phyloP scores from a whole-genome alignment of 1,140 invertebrate species.

The Piezodorus guildinii region DNA sequence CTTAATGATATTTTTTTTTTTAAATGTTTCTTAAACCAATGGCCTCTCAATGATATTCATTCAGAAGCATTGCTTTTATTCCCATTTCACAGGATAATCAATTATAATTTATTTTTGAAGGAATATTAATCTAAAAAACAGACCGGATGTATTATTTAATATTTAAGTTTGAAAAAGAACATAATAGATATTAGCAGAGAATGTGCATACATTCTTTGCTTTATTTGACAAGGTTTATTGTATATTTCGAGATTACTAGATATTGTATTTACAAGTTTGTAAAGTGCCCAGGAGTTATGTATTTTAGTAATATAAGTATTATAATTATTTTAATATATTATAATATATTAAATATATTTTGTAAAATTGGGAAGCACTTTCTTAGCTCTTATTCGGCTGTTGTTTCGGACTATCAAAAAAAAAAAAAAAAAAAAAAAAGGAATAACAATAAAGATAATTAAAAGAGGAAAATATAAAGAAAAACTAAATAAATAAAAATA shows the following conservation, averaged over 20 bases:
- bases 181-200: background rate
- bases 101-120: constrained; percentile 1
- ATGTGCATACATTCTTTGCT: background rate
- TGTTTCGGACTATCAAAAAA: constrained; percentile 12
- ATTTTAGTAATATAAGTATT: constrained; percentile 17
- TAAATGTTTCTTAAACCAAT: background rate
- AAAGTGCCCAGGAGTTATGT: constrained; percentile 20
- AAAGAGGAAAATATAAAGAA: background rate
- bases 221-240: constrained; percentile 5
- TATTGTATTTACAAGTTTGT: constrained; percentile 5
- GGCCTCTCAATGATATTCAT: constrained; percentile 1
- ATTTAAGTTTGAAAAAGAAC: constrained; percentile 1
- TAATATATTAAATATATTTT: constrained; percentile 21
- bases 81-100: background rate
- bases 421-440: no score
- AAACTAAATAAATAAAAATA: background rate
- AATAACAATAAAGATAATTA: background rate
- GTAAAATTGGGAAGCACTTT: constrained; percentile 22
- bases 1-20: no score
- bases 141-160: constrained; percentile 8
- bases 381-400: constrained; percentile 16
- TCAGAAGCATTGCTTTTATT: background rate
- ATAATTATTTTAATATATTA: constrained; percentile 23
- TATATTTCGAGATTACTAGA: constrained; percentile 12
- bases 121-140: background rate